Conservation (phyloP, 2,888 invertebrate species). For the Tetheella fluctuosa region DNA sequence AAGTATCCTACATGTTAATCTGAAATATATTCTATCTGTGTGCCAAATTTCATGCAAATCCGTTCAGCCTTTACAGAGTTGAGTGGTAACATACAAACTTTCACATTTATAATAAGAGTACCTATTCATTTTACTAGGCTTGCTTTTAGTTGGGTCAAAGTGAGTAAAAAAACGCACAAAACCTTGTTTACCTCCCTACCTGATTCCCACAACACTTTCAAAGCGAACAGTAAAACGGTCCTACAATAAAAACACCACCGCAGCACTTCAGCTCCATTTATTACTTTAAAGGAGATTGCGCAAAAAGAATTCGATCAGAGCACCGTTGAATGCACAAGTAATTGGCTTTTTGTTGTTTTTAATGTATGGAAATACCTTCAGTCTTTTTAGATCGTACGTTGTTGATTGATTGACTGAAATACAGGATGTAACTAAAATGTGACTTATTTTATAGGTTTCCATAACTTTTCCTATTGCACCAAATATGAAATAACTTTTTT, state of each 20-base stretch:
- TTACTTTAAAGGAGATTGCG: slow-evolving; percentile 11
- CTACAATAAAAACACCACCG: slow-evolving; percentile 5
- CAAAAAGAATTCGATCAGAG: slow-evolving; percentile 37
- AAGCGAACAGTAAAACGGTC: background rate
- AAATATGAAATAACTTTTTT: no score
- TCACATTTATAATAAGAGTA: no score
- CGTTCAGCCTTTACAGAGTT: no score
- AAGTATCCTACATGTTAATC: no score
- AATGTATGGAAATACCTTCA: slow-evolving; percentile 30
- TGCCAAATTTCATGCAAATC: no score
- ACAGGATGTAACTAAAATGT: background rate
- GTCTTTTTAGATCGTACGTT: background rate
- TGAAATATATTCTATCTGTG: no score
- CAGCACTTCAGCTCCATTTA: slow-evolving; percentile 3
- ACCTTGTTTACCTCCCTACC: background rate
- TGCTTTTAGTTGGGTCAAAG: no score
- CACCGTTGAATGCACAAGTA: slow-evolving; percentile 19
- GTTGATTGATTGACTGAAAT: background rate
- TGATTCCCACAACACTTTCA: background rate
- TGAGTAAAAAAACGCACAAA: background rate
- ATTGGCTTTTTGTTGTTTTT: slow-evolving; percentile 27
- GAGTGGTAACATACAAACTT: no score
- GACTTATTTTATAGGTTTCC: background rate
- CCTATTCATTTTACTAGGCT: no score
- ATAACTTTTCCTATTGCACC: no score